Evolutionary conservation across 2,797 vertebrate species (phyloP).

Genomic region (Anguilla pacifica): DNA sequence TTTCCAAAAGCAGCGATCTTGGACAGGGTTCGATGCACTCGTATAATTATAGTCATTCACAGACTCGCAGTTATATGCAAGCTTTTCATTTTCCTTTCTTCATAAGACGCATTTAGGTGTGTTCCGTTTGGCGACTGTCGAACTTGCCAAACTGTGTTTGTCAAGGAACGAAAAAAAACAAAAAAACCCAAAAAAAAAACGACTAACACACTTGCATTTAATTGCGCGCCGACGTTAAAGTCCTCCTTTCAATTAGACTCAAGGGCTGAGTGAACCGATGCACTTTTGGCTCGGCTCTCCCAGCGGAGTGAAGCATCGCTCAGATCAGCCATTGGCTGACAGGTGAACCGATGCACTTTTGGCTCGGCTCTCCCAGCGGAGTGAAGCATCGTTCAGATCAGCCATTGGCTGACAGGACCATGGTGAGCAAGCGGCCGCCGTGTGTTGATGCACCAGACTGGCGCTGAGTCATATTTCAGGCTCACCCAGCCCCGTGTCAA

Average conservation of each 20-base stretch:
- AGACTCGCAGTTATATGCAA: not conserved
- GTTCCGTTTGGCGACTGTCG: not conserved
- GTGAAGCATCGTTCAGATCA: not conserved
- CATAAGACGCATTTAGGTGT: not conserved
- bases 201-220: not conserved
- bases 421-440: not conserved
- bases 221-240: not conserved
- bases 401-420: not conserved
- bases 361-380: not conserved
- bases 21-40: not conserved
- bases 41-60: not conserved
- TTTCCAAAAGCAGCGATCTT: not conserved
- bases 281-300: too few relatives aligned
- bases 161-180: not conserved
- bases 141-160: not conserved
- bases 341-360: not conserved
- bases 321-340: too few relatives aligned
- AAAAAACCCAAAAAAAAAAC: too few relatives aligned
- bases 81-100: not conserved
- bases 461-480: not conserved
- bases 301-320: too few relatives aligned
- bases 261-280: too few relatives aligned
- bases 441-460: not conserved
- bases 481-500: not conserved
- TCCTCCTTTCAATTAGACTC: not conserved